These are phyloP conservation scores for Otolemur garnettii DNA, from an alignment of 2,113 vertebrate genomes.

Conservation along the genomic window DNA sequence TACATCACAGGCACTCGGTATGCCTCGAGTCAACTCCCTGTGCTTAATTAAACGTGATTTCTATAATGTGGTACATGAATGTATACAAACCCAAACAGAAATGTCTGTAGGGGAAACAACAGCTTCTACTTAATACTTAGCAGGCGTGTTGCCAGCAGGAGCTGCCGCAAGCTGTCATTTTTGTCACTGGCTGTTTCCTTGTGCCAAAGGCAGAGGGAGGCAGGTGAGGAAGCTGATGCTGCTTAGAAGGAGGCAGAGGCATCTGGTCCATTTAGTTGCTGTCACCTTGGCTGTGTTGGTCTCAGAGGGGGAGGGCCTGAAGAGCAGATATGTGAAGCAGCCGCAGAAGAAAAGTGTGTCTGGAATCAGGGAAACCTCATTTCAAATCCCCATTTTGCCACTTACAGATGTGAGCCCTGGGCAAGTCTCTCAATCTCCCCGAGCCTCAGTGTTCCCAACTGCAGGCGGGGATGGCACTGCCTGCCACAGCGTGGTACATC, in stretches of 20 bases:
- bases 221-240: neutral
- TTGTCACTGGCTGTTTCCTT: neutral
- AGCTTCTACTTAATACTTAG: neutral
- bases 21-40: neutral
- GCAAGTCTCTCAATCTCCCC: fast-evolving
- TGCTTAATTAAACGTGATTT: neutral
- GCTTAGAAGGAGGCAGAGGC: fast-evolving
- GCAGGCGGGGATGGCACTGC: neutral
- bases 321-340: fast-evolving
- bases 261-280: no score
- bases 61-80: neutral
- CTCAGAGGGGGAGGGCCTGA: neutral
- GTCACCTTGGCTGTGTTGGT: neutral
- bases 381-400: neutral
- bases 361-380: neutral
- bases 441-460: no score
- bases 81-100: slow-evolving; percentile 11
- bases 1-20: fast-evolving
- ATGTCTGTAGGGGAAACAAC: neutral
- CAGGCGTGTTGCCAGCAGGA: neutral
- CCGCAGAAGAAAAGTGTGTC: neutral
- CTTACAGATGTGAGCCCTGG: neutral
- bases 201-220: neutral
- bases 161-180: neutral
- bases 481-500: neutral